Base-by-base conservation (phyloP, 1,140 invertebrate species). In the Triops longicaudatus region DNA sequence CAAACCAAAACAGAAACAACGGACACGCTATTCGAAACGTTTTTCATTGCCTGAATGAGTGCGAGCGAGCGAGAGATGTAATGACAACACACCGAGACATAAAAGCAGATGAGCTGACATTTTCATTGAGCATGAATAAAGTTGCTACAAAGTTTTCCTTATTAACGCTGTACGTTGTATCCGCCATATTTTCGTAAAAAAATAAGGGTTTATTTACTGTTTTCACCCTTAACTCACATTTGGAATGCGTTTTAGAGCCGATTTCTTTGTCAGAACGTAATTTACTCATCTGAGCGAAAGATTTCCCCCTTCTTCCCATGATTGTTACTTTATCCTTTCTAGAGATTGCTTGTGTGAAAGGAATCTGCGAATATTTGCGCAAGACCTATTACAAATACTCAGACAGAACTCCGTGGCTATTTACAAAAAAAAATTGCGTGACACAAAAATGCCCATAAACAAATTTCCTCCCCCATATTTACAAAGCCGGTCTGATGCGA, bases 321-420 rank as follows among this genome's bases (percentile, higher is more conserved):
- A 9, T 63, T 63, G 22, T 63, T 63, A n/a, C 50, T 63, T n/a
- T 63, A 63, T 63, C 50, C 50, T 63, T 63, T 17, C 22, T n/a
- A 22, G 50, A 22, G 22, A n/a, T 63, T 63, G 50, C 50, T 63
- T 63, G 50, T 63, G 50, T 63, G 50, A n/a, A 63, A n/a, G 10
- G 50, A 17, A 63, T 63, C 50, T 63, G 50, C 50, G 50, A 63
- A 63, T 63, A 63, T 22, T 63, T 10, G 50, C 50, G 50, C 50
- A 63, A 63, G 50, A 63, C 50, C 50, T 63, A 63, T 22, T 63
- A 63, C 50, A 63, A 37, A 63, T 63, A 63, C 50, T 63, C 50
- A 63, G 22, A 63, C 14, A 22, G 9, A 63, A 63, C 50, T 63
- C 50, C 50, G 22, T 63, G 50, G 50, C 50, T 63, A 63, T 63